Evolutionary conservation across 2,797 vertebrate genomes (phyloP), one percentile per base, ranked within the genome.

Genomic region (Dromococcyx pavoninus): DNA sequence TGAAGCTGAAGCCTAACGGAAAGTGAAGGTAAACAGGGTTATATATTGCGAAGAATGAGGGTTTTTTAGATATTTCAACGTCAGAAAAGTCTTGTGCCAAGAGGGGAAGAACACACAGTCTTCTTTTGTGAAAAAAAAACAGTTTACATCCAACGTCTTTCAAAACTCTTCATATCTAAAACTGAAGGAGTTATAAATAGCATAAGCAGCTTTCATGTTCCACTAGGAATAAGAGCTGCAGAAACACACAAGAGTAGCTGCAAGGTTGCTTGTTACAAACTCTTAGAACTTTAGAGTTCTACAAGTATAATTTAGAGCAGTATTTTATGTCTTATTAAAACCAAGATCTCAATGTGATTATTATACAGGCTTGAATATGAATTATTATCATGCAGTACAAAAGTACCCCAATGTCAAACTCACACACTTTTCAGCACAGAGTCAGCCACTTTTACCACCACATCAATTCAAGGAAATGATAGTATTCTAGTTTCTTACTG

Each of bases 241-340:
- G 39, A 89, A 92, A 74, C 13, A 64, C 27, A 62, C 66, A 92
- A 21, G 11, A 73, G 48, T 41, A 80, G 33, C 82, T 21, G 2
- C 51, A 50, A 91, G 28, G 54, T 50, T 87, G n/a, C n/a, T 43
- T 13, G 3, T 76, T 76, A 53, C 27, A 74, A 69, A 87, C 60
- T 88, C 81, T 78, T 78, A 71, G 66, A 56, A 48, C 17, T 62
- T 84, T 78, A 70, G 85, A 80, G 74, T 41, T 33, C 93, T 76
- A 93, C 65, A 67, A 79, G 51, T 61, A 75, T 87, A 50, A 81
- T 93, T 95, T 77, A 94, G 28, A 93, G 78, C 54, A 88, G 28
- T 91, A 83, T 92, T 96, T 95, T 94, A 92, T 81, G 70, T 56
- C 75, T 93, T n/a, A 33, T 83, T 91, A 86, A 97, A 96, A 96